Base-by-base conservation (phyloP, 1,140 invertebrate genomes). In the Drosophila repletoides region DNA sequence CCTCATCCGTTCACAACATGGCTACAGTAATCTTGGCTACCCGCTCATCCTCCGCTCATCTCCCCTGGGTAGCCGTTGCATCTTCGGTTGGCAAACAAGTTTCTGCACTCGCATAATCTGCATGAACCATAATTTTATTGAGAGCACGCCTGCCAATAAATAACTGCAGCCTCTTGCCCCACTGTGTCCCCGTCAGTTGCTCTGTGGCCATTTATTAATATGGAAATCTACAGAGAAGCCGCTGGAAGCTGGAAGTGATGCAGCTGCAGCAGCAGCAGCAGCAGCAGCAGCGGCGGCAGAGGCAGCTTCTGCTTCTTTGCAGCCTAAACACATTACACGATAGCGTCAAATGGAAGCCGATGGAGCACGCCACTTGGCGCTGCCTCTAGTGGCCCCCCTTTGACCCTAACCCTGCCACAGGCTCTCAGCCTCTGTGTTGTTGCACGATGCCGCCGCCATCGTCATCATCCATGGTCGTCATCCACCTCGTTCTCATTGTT, bases 91-190 rank as follows among this genome's bases (percentile, higher is more conserved):
- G 67, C 56, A 86, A 86, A 86, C 80, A 86, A 86, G 80, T 86
- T 86, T 86, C 80, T 86, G 80, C 80, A 86, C 80, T 86, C 72
- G 80, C 72, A 86, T 80, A 86, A 86, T 86, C 80, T 86, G 75
- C 80, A 80, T 86, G 80, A 86, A 86, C 80, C 80, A 86, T 86
- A 86, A 86, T 86, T 86, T 86, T 86, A 86, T 86, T 86, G 80
- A 86, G 80, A 86, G 80, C 80, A 80, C 75, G 80, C 75, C 80
- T 86, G 80, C 75, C 80, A 86, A 86, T 86, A 86, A 86, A 86
- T 86, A 86, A 86, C 75, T 80, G 45, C 21, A 31, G 19, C 5
- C 7, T 36, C 9, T 28, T 7, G 10, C 4, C 26, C 7, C 40
- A 24, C 10, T 22, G 5, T 5, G 33, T 7, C 36, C 38, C 26